Base-by-base conservation (phyloP, 2,113 vertebrate species). In the Butorides virescens region DNA sequence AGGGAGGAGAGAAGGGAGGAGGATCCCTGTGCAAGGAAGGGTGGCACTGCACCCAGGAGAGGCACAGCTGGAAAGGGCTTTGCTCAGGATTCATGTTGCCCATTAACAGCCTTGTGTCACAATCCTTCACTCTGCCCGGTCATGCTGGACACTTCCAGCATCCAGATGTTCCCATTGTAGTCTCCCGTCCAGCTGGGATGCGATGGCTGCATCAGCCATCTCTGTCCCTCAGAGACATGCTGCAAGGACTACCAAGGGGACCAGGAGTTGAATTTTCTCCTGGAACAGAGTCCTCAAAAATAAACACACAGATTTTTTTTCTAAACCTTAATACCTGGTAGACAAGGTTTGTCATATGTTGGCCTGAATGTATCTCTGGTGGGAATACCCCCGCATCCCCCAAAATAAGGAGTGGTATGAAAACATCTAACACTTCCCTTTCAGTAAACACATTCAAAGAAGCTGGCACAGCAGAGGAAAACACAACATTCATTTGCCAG, bases 401-500 rank as follows among this genome's bases (percentile, higher is more conserved):
- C 50, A 86, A 65, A 21, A 27, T 67, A 47, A 20, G 19, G 15
- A 63, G 49, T 25, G 15, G 10, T 22, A 29, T 22, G 26, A 67
- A 75, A 87, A 53, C 12, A 50, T 25, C 27, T 56, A 74, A 67
- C 20, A 16, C 10, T 62, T 85, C 42, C 23, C 16, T 63, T 85
- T 76, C n/a, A 30, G 32, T 17, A 65, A 55, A 53, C 15, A 22
- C 9, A 47, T 5, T 80, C 19, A 47, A 68, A 78, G 68, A 74
- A 42, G 18, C 10, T 56, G 53, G 14, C 4, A 13, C 1, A 2
- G 39, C 36, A 79, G 39, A 82, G 20, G 42, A 10, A 11, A n/a
- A 32, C 0, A 0, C 30, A 68, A 44, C 10, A 13, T 49, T 62
- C 1, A 8, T 52, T 44, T 86, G 11, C 56, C 20, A 78, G 12